A percentile compares a stretch with the other conserved stretches of the same genome.
phyloP scores from a whole-genome alignment of 1,140 invertebrate genomes.

The Rhizoglyphus robini region DNA sequence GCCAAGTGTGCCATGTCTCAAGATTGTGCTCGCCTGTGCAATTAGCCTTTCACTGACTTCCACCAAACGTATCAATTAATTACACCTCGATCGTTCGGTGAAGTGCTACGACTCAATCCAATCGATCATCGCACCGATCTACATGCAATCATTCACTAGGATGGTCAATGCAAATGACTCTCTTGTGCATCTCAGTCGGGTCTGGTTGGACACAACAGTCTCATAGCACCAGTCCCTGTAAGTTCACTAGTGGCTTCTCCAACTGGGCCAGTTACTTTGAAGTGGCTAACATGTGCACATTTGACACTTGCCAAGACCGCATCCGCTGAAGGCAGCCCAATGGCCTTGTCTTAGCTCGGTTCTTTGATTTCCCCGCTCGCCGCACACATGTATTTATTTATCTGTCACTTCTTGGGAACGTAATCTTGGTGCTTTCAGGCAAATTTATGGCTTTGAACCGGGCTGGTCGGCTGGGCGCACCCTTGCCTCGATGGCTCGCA shows the following conservation, averaged over 20 bases:
- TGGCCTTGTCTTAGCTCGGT: not conserved
- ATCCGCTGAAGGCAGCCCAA: not conserved
- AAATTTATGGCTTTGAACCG: not conserved
- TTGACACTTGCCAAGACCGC: not conserved
- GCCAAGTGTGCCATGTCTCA: too few relatives aligned
- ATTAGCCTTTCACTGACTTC: not conserved
- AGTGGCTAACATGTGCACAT: too few relatives aligned
- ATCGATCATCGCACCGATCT: not conserved
- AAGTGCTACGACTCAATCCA: too few relatives aligned
- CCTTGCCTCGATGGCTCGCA: not conserved
- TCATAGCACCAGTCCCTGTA: not conserved
- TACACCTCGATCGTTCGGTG: too few relatives aligned
- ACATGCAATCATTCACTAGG: not conserved
- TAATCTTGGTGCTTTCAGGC: not conserved
- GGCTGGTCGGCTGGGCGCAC: not conserved
- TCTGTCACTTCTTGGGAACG: not conserved
- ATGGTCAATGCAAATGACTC: not conserved
- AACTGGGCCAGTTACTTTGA: not conserved
- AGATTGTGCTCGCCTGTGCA: too few relatives aligned
- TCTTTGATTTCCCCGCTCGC: not conserved
- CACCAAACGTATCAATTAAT: not conserved
- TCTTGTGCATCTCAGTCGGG: not conserved
- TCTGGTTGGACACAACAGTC: not conserved
- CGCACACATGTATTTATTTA: not conserved
- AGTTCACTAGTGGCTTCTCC: not conserved